phyloP scores from a whole-genome alignment of 1,140 invertebrate species.

The Drosophila bocqueti region DNA sequence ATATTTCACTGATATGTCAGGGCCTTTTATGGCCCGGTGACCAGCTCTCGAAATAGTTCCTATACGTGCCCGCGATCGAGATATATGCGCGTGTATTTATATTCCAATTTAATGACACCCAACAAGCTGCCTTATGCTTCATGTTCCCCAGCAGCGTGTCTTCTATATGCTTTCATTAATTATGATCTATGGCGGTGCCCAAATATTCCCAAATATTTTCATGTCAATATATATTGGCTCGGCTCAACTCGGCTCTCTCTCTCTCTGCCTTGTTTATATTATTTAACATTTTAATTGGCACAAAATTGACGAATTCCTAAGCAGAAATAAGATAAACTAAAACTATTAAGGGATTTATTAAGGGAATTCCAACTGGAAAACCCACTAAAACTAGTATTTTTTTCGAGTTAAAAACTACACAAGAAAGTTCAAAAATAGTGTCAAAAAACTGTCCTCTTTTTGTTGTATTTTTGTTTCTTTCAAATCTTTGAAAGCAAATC shows the following conservation, averaged over 20 bases:
- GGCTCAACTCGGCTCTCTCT: background rate
- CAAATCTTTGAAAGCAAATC: background rate
- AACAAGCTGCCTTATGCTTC: slow-evolving; percentile 26
- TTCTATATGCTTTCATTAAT: slow-evolving; percentile 59
- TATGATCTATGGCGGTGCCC: slow-evolving; percentile 56
- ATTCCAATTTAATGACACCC: slow-evolving; percentile 67
- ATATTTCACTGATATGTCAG: background rate
- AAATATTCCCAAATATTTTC: slow-evolving; percentile 23
- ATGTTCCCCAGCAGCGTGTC: slow-evolving; percentile 14
- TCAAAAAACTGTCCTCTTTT: background rate
- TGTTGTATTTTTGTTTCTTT: background rate
- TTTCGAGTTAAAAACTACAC: background rate
- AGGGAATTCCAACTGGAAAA: background rate
- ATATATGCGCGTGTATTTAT: slow-evolving; percentile 32
- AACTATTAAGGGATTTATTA: background rate
- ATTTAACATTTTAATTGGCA: slow-evolving; percentile 24
- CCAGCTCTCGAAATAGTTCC: slow-evolving; percentile 47
- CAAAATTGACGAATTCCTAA: background rate
- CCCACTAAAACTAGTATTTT: background rate
- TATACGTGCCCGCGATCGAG: slow-evolving; percentile 21
- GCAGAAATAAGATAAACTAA: background rate
- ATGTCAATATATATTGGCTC: slow-evolving; percentile 19
- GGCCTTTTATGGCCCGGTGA: slow-evolving; percentile 41
- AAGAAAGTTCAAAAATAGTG: background rate
- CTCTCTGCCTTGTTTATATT: slow-evolving; percentile 1